phyloP scores from a whole-genome alignment of 1,140 invertebrate species.

The Tetramorium parvispinum region DNA sequence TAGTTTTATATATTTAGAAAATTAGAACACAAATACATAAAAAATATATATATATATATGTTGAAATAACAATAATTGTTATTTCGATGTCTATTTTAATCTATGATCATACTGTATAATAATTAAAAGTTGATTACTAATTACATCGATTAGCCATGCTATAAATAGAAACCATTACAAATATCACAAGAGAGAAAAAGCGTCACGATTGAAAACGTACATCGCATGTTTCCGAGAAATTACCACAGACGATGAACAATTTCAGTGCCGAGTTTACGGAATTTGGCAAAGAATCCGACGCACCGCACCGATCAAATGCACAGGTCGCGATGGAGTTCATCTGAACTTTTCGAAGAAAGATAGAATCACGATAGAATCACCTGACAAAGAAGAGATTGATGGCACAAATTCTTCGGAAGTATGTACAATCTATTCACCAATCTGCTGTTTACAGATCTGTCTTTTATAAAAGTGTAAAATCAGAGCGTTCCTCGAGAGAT shows the following conservation, averaged over 20 bases:
- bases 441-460: constrained; percentile 3
- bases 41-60: not conserved
- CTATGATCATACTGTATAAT: not conserved
- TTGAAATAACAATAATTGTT: not conserved
- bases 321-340: constrained; percentile 13
- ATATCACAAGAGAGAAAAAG: not conserved
- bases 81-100: not conserved
- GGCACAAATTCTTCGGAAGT: constrained; percentile 11
- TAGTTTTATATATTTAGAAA: not conserved
- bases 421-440: constrained; percentile 27
- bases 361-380: constrained; percentile 25
- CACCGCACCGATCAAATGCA: constrained; percentile 17
- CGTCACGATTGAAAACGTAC: not conserved
- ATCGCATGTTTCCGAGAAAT: not conserved
- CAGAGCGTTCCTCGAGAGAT: not conserved
- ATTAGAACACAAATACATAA: no score
- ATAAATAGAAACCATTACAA: not conserved
- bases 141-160: not conserved
- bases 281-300: constrained; percentile 36
- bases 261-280: constrained; percentile 44
- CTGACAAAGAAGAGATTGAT: constrained; percentile 53
- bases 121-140: not conserved
- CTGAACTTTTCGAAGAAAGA: constrained; percentile 4
- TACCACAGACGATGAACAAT: not conserved
- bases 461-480: not conserved